A percentile compares a stretch with the other conserved stretches of the same genome.
phyloP scores from a whole-genome alignment of 2,888 invertebrate species.

The Lottia gigantea region DNA sequence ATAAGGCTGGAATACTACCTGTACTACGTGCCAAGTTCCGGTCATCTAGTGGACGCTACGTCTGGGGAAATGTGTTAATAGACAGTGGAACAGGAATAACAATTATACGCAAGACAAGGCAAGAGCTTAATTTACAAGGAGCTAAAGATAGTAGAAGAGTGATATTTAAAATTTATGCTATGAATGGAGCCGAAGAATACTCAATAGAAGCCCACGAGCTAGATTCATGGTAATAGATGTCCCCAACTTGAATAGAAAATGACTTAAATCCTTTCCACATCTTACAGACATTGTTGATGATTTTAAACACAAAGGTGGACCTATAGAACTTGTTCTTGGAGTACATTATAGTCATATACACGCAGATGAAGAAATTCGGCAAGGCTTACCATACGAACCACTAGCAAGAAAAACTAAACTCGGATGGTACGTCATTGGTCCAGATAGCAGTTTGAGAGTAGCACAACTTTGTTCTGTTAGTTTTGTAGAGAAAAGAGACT shows the following conservation, averaged over 20 bases:
- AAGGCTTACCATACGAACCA: slow-evolving; percentile 23
- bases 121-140: not conserved
- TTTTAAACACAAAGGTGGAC: slow-evolving; percentile 17
- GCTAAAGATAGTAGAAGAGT: slow-evolving; percentile 15
- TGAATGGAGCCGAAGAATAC: slow-evolving; percentile 19
- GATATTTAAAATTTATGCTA: slow-evolving; percentile 16
- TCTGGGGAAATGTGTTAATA: slow-evolving; percentile 17
- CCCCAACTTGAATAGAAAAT: slow-evolving; percentile 12
- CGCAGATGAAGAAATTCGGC: slow-evolving; percentile 14
- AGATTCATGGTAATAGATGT: slow-evolving; percentile 20
- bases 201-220: slow-evolving; percentile 20
- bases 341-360: slow-evolving; percentile 24
- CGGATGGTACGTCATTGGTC: slow-evolving; percentile 23
- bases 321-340: slow-evolving; percentile 16
- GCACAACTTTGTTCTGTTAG: not conserved
- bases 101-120: slow-evolving; percentile 18
- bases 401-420: slow-evolving; percentile 18
- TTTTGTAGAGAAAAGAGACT: slow-evolving; percentile 13
- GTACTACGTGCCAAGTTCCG: slow-evolving; percentile 18
- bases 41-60: slow-evolving; percentile 10
- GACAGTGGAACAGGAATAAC: slow-evolving; percentile 23
- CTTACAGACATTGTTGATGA: not conserved
- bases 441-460: not conserved
- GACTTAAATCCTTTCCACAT: slow-evolving; percentile 11
- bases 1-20: slow-evolving; percentile 17